Conservation (phyloP, 2,888 invertebrate genomes). For the Drosophila eohydei region DNA sequence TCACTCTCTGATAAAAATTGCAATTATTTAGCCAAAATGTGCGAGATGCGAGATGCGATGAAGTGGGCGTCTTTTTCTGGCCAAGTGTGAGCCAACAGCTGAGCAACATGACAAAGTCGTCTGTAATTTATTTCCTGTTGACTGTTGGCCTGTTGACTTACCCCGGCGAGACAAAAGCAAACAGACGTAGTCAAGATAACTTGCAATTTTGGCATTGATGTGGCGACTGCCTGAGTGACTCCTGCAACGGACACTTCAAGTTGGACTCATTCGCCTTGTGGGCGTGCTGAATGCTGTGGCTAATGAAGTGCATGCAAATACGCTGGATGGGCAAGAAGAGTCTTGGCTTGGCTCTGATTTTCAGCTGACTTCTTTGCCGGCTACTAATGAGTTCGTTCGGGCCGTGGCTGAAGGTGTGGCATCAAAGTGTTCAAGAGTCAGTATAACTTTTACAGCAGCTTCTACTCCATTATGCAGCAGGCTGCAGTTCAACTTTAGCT, state of each 20-base stretch:
- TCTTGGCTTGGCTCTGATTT: constrained; percentile 37
- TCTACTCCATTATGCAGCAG: constrained; percentile 44
- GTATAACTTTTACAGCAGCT: constrained; percentile 42
- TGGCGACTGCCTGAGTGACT: constrained; percentile 34
- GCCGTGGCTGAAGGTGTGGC: constrained; percentile 57
- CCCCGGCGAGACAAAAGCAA: constrained; percentile 51
- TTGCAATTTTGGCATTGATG: constrained; percentile 73
- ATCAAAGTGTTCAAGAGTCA: constrained; percentile 32
- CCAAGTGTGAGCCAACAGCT: constrained; percentile 38
- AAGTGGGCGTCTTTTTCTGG: constrained; percentile 32
- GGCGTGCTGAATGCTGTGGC: constrained; percentile 59
- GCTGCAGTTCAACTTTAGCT: constrained; percentile 33
- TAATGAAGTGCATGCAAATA: constrained; percentile 78
- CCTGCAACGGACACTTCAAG: constrained; percentile 28
- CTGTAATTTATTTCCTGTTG: constrained; percentile 72
- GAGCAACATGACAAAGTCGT: constrained; percentile 70
- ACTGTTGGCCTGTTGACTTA: constrained; percentile 58
- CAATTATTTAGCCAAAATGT: constrained; percentile 77
- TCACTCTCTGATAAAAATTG: constrained; percentile 71
- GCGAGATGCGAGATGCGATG: constrained; percentile 23
- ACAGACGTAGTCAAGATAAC: constrained; percentile 56
- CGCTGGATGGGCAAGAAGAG: constrained; percentile 17
- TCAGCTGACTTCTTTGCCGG: constrained; percentile 34
- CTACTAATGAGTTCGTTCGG: constrained; percentile 63
- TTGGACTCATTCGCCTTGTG: constrained; percentile 31